These are phyloP conservation scores for Iphiclides podalirius DNA, from an alignment of 2,888 invertebrate genomes.

Conservation along the genomic window DNA sequence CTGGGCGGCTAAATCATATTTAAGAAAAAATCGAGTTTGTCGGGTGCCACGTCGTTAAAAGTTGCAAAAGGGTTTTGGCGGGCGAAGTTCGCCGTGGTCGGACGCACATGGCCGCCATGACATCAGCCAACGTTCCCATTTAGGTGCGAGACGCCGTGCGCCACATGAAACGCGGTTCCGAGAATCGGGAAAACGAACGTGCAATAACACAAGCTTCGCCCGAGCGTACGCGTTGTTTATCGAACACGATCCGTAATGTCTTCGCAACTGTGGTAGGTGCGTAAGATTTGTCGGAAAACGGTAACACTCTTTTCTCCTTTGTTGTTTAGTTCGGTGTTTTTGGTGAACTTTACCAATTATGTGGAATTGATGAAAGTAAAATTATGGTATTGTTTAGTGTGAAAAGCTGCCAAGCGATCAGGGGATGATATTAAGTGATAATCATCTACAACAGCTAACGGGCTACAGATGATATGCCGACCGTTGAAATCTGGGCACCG, in stretches of 20 bases:
- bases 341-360: too few relatives aligned
- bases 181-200: conserved; percentile 24
- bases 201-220: conserved; percentile 15
- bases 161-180: conserved; percentile 25
- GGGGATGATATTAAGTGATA: too few relatives aligned
- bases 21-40: background rate
- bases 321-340: too few relatives aligned
- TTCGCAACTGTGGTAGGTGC: too few relatives aligned
- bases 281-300: too few relatives aligned
- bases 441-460: too few relatives aligned
- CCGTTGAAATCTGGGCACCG: too few relatives aligned
- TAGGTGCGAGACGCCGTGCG: conserved; percentile 24
- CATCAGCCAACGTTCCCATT: conserved; percentile 33
- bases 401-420: too few relatives aligned
- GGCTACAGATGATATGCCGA: too few relatives aligned
- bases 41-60: conserved; percentile 12
- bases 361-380: too few relatives aligned
- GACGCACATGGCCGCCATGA: conserved; percentile 47
- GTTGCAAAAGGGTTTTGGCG: conserved; percentile 31
- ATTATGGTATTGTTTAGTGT: too few relatives aligned
- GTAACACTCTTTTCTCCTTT: too few relatives aligned
- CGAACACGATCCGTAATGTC: background rate
- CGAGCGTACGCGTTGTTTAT: conserved; percentile 2
- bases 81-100: conserved; percentile 44
- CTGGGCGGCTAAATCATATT: background rate